Percentiles rank a stretch among this genome's conserved stretches.
Evolutionary conservation across 2,797 vertebrate genomes (phyloP).

Genomic region (Enteromius fasciolatus): DNA sequence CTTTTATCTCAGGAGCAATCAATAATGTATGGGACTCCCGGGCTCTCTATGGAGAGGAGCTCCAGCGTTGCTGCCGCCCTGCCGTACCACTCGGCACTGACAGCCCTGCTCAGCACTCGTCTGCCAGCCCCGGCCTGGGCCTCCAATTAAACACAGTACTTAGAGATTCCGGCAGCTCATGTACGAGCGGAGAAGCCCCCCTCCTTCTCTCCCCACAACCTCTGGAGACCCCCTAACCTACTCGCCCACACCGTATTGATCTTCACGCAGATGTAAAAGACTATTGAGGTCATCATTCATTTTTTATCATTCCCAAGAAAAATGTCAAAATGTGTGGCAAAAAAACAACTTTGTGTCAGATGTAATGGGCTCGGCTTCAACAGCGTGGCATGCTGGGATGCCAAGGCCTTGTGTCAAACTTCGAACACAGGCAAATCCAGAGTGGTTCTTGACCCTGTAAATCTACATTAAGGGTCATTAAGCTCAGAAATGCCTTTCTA

Average conservation of each 20-base stretch:
- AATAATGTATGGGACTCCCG: slow-evolving; percentile 85
- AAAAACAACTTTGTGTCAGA: slow-evolving; percentile 77
- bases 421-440: not conserved
- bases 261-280: slow-evolving; percentile 83
- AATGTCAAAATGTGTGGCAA: slow-evolving; percentile 81
- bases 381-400: slow-evolving; percentile 52
- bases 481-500: not conserved
- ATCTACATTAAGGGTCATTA: slow-evolving; percentile 19
- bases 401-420: slow-evolving; percentile 22
- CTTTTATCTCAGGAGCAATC: slow-evolving; percentile 83
- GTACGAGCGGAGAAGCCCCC: slow-evolving; percentile 66
- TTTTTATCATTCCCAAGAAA: slow-evolving; percentile 82
- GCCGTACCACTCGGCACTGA: slow-evolving; percentile 59
- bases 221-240: slow-evolving; percentile 81
- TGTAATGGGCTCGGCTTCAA: slow-evolving; percentile 74
- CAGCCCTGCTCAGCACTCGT: slow-evolving; percentile 63
- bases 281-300: slow-evolving; percentile 86
- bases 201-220: slow-evolving; percentile 58
- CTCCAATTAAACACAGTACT: slow-evolving; percentile 79
- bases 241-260: slow-evolving; percentile 85
- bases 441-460: slow-evolving; percentile 2
- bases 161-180: slow-evolving; percentile 66
- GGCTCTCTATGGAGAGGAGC: slow-evolving; percentile 72
- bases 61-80: slow-evolving; percentile 59
- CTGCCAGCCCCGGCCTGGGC: slow-evolving; percentile 54